Base-by-base conservation (phyloP, 2,888 invertebrate genomes). In the Leptopilina myrica region DNA sequence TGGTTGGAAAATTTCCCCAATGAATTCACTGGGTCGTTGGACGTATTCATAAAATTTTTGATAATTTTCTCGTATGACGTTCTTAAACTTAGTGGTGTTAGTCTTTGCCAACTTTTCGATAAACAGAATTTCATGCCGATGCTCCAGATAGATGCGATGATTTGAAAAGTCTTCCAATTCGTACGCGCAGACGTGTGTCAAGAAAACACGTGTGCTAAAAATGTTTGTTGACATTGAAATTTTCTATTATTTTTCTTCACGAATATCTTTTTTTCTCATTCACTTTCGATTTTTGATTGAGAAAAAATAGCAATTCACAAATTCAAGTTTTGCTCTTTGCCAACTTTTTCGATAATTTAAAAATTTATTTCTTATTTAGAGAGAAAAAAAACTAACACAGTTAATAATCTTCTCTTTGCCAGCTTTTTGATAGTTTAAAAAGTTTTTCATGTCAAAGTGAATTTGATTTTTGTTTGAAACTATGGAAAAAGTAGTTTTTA, bases 91-190 rank as follows among this genome's bases (percentile, higher is more conserved):
- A 78, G 76, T 62, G 64, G 15, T 33, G 53, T 4, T 33, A 33
- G 3, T 3, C 59, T 59, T 73, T 83, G 85, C 85, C 85, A 86
- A 84, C 82, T 84, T 85, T 80, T 69, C 73, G 80, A 81, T 78
- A 81, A 84, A 82, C 81, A 83, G 82, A 73, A 83, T 82, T 84
- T 84, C 81, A 80, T 83, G 82, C 80, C 84, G 80, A 79, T 78
- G 85, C 79, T 86, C 85, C 81, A 86, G 80, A 80, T 84, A 83
- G 56, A 76, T 59, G n/a, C 26, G 49, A 56, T 20, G 49, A 56
- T 20, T 73, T 9, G 26, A 53, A 53, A n/a, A 69, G 26, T 69
- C 49, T 49, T 26, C 33, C 33, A 5, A 56, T 56, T 73, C 67
- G 12, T 73, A 26, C 33, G 26, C 14, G 53, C 33, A 53, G 33